phyloP scores from a whole-genome alignment of 2,888 invertebrate genomes.

The Fragum whitleyi region DNA sequence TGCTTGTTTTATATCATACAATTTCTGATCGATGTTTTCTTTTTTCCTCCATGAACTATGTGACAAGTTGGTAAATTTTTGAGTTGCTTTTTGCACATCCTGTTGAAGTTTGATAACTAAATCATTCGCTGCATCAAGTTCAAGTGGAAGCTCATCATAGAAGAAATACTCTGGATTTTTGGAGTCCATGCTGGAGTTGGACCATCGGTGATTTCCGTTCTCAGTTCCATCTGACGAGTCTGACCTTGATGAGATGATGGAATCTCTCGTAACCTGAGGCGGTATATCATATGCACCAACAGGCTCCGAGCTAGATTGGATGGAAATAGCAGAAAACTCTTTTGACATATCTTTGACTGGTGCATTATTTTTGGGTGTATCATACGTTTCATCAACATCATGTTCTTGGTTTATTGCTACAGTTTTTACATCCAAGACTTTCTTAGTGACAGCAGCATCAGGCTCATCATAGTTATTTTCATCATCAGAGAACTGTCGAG shows the following conservation, averaged over 20 bases:
- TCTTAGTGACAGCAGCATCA: constrained; percentile 47
- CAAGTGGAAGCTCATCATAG: constrained; percentile 88
- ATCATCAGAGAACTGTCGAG: constrained; percentile 49
- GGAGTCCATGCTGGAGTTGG: constrained; percentile 77
- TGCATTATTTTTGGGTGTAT: constrained; percentile 82
- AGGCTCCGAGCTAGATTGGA: constrained; percentile 45
- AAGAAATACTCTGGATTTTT: constrained; percentile 73
- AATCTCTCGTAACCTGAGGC: constrained; percentile 85
- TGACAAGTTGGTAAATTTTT: constrained; percentile 91
- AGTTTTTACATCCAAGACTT: constrained; percentile 39
- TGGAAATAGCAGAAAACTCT: constrained; percentile 56
- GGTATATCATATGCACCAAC: constrained; percentile 85
- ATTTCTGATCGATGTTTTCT: constrained; percentile 91
- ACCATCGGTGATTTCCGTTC: constrained; percentile 71
- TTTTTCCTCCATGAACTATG: constrained; percentile 91
- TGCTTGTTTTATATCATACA: constrained; percentile 94
- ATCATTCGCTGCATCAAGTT: constrained; percentile 91
- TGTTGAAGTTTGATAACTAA: constrained; percentile 90
- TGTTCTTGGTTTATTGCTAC: constrained; percentile 69
- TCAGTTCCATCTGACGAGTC: constrained; percentile 77
- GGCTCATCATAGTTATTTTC: constrained; percentile 68
- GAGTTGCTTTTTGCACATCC: constrained; percentile 93
- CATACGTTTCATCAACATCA: constrained; percentile 83
- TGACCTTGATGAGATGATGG: constrained; percentile 76
- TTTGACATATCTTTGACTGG: constrained; percentile 66